A percentile compares a stretch with the other conserved stretches of the same genome.
Conservation (phyloP, 2,888 invertebrate species). For the Noctua fimbriata region DNA sequence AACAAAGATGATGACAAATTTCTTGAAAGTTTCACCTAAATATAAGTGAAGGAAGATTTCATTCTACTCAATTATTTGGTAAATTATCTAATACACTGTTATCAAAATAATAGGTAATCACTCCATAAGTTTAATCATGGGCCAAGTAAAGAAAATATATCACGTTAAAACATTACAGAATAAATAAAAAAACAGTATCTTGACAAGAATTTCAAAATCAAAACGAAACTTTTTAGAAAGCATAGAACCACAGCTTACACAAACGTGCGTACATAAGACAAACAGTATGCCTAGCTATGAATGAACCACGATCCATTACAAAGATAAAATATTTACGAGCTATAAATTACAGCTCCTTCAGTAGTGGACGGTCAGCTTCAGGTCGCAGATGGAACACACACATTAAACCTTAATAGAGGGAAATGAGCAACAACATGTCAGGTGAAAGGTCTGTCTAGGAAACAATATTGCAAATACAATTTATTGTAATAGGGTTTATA, state of each 20-base stretch:
- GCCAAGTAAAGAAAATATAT: neutral
- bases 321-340: slow-evolving; percentile 43
- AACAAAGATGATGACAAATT: neutral
- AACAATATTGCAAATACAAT: slow-evolving; percentile 66
- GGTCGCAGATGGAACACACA: slow-evolving; percentile 62
- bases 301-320: slow-evolving; percentile 1
- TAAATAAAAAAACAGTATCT: too few species aligned
- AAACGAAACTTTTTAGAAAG: neutral
- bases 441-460: slow-evolving; percentile 68
- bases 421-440: slow-evolving; percentile 64
- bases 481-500: slow-evolving; percentile 67
- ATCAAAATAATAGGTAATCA: neutral
- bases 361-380: slow-evolving; percentile 40
- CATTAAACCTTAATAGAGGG: slow-evolving; percentile 54
- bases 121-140: neutral
- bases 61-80: neutral
- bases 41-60: neutral
- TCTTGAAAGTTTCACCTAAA: neutral
- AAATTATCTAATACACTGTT: neutral
- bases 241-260: neutral
- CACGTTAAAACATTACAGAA: neutral
- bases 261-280: neutral
- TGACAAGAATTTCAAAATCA: neutral
- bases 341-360: slow-evolving; percentile 33
- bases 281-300: neutral